Evolutionary conservation across 2,113 vertebrate species (phyloP).

Genomic region (Paracanthobrama guichenoti): DNA sequence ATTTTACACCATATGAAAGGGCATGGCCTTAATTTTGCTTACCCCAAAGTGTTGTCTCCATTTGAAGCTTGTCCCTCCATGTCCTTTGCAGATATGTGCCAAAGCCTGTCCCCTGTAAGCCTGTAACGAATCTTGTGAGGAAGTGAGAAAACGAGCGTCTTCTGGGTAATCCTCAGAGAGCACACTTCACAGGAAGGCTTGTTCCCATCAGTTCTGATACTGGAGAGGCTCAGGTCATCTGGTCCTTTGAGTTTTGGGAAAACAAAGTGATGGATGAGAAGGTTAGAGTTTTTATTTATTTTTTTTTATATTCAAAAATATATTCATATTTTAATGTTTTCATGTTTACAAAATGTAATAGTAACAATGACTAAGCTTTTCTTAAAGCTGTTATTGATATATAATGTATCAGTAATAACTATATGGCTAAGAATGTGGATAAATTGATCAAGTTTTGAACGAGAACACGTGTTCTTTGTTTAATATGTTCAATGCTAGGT

Average conservation of each 20-base stretch:
- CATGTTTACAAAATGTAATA: not conserved
- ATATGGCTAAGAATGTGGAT: too few species aligned
- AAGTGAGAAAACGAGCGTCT: slow-evolving; percentile 58
- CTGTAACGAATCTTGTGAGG: slow-evolving; percentile 27
- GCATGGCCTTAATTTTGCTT: slow-evolving; percentile 14
- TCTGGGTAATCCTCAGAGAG: slow-evolving; percentile 64
- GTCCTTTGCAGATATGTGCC: slow-evolving; percentile 47
- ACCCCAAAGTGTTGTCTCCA: slow-evolving; percentile 71
- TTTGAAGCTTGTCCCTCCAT: slow-evolving; percentile 61
- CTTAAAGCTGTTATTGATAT: not conserved
- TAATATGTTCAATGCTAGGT: not conserved
- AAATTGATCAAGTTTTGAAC: not conserved
- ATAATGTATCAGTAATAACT: too few species aligned
- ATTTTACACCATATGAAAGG: not conserved
- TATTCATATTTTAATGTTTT: not conserved
- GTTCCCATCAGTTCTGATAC: slow-evolving; percentile 65
- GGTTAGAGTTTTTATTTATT: not conserved
- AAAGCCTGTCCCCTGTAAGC: slow-evolving; percentile 49
- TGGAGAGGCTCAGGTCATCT: slow-evolving; percentile 64
- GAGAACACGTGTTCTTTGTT: not conserved
- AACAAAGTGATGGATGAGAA: not conserved
- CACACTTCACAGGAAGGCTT: slow-evolving; percentile 64
- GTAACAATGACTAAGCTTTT: not conserved
- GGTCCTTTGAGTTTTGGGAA: slow-evolving; percentile 32
- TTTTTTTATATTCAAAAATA: not conserved